These are phyloP conservation scores for Phymorhynchus buccinoides DNA, from an alignment of 1,140 invertebrate species.

Conservation along the genomic window DNA sequence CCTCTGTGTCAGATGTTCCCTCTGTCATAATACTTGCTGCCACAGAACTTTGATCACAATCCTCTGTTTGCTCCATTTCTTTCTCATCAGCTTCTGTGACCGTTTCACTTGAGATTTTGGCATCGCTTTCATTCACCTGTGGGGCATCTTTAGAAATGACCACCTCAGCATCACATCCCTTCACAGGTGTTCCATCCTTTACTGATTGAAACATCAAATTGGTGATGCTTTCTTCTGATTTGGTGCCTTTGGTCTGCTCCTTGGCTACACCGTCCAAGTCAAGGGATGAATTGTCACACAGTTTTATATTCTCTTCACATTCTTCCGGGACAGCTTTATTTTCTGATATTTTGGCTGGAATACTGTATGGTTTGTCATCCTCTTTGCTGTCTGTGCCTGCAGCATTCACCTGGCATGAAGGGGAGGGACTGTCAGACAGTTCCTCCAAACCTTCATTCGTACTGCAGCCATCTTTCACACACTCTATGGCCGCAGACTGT, in stretches of 20 bases:
- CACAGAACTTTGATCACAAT: neutral
- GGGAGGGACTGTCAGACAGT: neutral
- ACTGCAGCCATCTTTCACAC: neutral
- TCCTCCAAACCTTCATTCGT: neutral
- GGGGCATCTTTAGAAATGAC: no score
- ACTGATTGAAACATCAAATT: no score
- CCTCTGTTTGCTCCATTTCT: neutral
- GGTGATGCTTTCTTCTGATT: neutral
- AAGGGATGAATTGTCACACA: neutral
- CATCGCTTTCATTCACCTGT: neutral
- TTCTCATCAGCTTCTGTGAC: neutral
- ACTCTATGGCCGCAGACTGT: neutral
- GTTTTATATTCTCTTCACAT: no score
- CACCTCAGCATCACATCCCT: no score
- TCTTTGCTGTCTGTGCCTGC: neutral
- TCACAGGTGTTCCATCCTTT: no score
- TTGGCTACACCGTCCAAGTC: constrained; percentile 5
- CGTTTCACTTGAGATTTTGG: neutral
- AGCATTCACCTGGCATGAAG: no score
- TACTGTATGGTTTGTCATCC: neutral
- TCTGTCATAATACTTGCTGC: no score
- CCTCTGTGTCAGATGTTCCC: constrained; percentile 20
- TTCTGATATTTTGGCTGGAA: no score
- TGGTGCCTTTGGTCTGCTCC: neutral
- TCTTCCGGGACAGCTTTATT: no score